phyloP scores from a whole-genome alignment of 2,888 invertebrate genomes.

The Homarus gammarus region DNA sequence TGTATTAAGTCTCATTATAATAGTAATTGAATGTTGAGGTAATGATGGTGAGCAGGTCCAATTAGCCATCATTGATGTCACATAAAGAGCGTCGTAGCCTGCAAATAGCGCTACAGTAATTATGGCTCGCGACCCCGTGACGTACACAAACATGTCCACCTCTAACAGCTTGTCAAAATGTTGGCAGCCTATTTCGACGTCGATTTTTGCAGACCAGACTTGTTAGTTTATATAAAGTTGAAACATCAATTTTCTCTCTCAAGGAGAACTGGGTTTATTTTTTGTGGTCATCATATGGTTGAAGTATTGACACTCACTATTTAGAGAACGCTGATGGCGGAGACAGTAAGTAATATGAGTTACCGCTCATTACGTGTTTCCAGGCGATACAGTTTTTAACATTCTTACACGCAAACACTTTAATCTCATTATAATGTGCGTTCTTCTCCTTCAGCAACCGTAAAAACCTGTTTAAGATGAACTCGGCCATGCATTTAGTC shows the following conservation, averaged over 20 bases:
- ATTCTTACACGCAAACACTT: constrained; percentile 31
- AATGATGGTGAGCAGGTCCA: constrained; percentile 61
- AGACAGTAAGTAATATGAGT: background rate
- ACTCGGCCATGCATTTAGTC: constrained; percentile 30
- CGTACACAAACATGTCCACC: constrained; percentile 48
- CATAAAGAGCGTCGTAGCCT: constrained; percentile 58
- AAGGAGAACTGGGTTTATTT: constrained; percentile 23
- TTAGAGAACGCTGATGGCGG: background rate
- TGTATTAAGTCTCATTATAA: constrained; percentile 67
- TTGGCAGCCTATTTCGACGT: background rate
- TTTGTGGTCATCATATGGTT: background rate
- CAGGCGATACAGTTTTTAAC: background rate
- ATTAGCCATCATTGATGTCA: constrained; percentile 69
- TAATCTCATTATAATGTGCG: constrained; percentile 13
- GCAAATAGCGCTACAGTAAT: constrained; percentile 53
- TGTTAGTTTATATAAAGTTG: constrained; percentile 15
- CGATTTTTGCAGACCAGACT: background rate
- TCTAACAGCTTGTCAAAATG: constrained; percentile 44
- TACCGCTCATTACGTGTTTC: background rate
- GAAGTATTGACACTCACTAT: background rate
- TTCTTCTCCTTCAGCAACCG: background rate
- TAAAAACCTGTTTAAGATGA: constrained; percentile 5
- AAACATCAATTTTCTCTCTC: constrained; percentile 32
- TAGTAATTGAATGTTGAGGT: constrained; percentile 63
- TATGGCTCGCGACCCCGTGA: background rate